Conservation (phyloP, 2,888 invertebrate species). For the Dryadula phaetusa region DNA sequence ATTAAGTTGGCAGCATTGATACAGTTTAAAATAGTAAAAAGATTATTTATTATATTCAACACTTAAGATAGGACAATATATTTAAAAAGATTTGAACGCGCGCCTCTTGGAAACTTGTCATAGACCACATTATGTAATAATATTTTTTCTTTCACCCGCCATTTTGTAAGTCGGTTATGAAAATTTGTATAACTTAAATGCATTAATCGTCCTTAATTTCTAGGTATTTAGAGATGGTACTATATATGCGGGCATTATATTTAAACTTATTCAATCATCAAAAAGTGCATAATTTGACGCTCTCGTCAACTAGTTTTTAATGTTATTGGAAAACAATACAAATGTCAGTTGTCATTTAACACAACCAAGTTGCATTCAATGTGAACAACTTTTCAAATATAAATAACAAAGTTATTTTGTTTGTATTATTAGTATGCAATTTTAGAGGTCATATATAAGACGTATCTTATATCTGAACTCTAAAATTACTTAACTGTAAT, state of each 20-base stretch:
- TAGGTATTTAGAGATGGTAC: background rate
- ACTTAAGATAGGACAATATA: too few relatives aligned
- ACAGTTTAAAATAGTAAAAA: too few relatives aligned
- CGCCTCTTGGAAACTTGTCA: too few relatives aligned
- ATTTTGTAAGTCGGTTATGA: too few relatives aligned
- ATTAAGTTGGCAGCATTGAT: background rate
- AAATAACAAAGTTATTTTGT: background rate
- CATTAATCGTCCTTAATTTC: too few relatives aligned
- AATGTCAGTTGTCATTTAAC: slow-evolving; percentile 11
- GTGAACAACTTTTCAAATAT: slow-evolving; percentile 10
- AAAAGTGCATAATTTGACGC: background rate
- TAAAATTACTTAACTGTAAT: too few relatives aligned
- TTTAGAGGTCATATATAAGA: background rate
- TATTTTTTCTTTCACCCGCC: too few relatives aligned
- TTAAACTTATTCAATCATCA: background rate
- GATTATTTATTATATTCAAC: too few relatives aligned
- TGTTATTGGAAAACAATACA: slow-evolving; percentile 1
- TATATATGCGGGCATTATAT: background rate
- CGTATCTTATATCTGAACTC: too few relatives aligned
- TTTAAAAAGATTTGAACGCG: too few relatives aligned
- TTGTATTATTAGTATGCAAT: background rate
- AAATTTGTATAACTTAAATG: too few relatives aligned
- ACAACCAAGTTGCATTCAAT: slow-evolving; percentile 1
- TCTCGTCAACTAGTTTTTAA: slow-evolving; percentile 4
- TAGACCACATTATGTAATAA: too few relatives aligned